Evolutionary conservation across 2,797 vertebrate genomes (phyloP).

Genomic region (Diglossa cyanea): DNA sequence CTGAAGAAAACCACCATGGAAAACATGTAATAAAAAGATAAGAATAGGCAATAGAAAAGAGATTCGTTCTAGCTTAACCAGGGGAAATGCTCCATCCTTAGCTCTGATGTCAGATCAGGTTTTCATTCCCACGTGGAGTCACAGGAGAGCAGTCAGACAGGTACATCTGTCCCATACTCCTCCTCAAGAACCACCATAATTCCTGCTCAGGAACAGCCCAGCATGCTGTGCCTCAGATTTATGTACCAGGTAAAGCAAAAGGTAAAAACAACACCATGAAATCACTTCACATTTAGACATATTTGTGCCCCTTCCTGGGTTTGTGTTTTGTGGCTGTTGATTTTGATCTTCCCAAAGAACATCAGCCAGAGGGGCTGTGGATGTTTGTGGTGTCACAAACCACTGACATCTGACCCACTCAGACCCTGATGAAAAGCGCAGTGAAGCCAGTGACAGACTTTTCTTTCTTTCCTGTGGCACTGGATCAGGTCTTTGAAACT

Average conservation of each 20-base stretch:
- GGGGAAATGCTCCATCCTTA: not conserved
- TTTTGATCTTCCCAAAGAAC: not conserved
- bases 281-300: not conserved
- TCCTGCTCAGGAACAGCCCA: fast-evolving
- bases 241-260: not conserved
- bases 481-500: not conserved
- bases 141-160: not conserved
- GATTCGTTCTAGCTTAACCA: not conserved
- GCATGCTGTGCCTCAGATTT: not conserved
- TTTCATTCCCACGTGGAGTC: not conserved
- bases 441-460: not conserved
- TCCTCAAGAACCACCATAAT: not conserved
- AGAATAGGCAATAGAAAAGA: not conserved
- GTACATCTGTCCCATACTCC: not conserved
- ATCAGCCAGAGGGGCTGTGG: not conserved
- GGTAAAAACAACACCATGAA: not conserved
- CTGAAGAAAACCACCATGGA: not conserved
- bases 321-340: not conserved
- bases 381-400: not conserved
- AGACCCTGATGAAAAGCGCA: not conserved
- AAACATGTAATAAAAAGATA: not conserved
- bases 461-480: not conserved
- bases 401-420: not conserved
- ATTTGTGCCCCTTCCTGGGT: not conserved
- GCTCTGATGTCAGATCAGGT: not conserved